Evolutionary conservation across 1,140 invertebrate genomes (phyloP).

Genomic region (Cydia pomonella): DNA sequence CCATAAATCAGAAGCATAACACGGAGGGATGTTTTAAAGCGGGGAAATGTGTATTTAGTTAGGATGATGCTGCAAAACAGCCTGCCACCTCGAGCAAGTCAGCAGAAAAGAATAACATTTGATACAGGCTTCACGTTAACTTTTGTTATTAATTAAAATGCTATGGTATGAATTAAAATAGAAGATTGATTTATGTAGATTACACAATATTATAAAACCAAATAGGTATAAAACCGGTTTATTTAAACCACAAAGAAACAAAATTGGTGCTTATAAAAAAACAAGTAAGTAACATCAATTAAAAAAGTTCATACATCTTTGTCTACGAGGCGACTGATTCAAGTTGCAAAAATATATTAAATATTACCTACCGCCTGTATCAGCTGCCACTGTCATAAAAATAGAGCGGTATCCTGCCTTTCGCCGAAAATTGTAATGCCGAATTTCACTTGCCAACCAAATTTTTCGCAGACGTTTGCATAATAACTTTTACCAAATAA

Average conservation of each 20-base stretch:
- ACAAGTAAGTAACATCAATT: no score
- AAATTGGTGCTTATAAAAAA: no score
- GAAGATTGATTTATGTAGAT: not conserved
- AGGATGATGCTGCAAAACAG: conserved; percentile 9
- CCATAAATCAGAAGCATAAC: conserved; percentile 29
- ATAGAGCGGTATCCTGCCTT: no score
- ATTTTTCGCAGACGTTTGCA: no score
- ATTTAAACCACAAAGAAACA: no score
- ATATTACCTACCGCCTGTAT: not conserved
- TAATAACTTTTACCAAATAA: no score
- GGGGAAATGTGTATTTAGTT: conserved; percentile 29
- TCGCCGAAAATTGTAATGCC: no score
- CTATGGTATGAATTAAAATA: not conserved
- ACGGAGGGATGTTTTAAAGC: conserved; percentile 29
- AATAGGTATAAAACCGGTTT: not conserved
- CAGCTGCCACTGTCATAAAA: not conserved
- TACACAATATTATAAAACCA: not conserved
- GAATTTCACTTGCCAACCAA: no score
- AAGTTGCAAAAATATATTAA: not conserved
- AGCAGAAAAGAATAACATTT: conserved; percentile 12
- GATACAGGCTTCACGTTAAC: conserved; percentile 3
- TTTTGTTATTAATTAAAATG: conserved; percentile 4
- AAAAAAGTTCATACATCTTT: no score
- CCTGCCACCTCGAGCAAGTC: not conserved
- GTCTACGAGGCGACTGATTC: no score